Percentiles rank a stretch among this genome's conserved stretches.
Evolutionary conservation across 2,888 invertebrate species (phyloP).

Genomic region (Meliscaeva auricollis): DNA sequence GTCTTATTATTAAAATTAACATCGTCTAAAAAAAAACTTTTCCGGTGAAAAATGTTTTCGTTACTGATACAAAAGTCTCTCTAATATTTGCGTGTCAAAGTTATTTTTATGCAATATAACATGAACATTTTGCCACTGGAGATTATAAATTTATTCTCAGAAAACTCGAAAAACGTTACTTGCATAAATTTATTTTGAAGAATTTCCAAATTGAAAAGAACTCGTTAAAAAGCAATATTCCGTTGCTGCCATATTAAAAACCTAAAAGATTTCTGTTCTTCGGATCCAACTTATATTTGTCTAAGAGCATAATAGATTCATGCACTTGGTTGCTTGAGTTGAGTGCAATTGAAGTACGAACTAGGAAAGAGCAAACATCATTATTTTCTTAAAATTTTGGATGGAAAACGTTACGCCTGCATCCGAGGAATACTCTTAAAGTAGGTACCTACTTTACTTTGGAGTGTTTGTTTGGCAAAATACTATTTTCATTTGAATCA

Average conservation of each 20-base stretch:
- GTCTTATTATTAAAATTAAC: too few species aligned
- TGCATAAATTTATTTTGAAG: neutral
- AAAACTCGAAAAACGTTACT: too few species aligned
- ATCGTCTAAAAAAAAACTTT: too few species aligned
- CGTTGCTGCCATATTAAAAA: constrained; percentile 10
- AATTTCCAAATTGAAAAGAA: constrained; percentile 25
- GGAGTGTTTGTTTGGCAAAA: neutral
- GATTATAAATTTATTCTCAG: too few species aligned
- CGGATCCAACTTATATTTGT: constrained; percentile 4
- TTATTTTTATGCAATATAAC: too few species aligned
- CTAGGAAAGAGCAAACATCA: constrained; percentile 3
- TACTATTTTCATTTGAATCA: constrained; percentile 12
- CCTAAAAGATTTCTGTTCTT: constrained; percentile 12
- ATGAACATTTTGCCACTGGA: too few species aligned
- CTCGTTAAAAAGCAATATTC: constrained; percentile 16
- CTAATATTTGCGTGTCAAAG: too few species aligned
- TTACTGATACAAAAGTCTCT: too few species aligned
- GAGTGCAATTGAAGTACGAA: constrained; percentile 7
- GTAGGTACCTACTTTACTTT: neutral
- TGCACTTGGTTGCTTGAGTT: constrained; percentile 21
- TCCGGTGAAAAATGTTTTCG: too few species aligned
- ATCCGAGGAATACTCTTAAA: neutral
- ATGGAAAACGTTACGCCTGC: neutral
- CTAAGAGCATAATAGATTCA: constrained; percentile 18
- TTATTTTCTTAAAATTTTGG: constrained; percentile 16